These are phyloP conservation scores for Polydrusus pterygomalis DNA, from an alignment of 2,888 invertebrate species.

Conservation along the genomic window DNA sequence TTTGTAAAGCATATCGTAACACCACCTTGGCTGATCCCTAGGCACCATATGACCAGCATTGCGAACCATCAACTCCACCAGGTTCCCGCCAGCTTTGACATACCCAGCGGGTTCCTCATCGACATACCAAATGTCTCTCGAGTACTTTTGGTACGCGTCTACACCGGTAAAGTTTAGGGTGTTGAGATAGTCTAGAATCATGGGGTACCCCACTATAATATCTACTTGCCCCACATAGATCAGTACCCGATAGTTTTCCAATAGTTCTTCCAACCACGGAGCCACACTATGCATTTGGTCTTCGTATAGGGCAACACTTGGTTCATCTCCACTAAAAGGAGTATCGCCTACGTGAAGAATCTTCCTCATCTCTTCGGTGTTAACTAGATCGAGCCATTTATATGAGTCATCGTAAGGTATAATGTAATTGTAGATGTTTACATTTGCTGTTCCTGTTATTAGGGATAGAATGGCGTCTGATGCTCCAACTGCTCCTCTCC, in stretches of 20 bases:
- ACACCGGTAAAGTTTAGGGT: constrained; percentile 79
- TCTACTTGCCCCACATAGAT: constrained; percentile 92
- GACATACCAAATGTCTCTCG: constrained; percentile 79
- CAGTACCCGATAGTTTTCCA: constrained; percentile 80
- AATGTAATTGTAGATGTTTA: constrained; percentile 33
- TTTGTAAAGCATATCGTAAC: constrained; percentile 77
- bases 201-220: constrained; percentile 88
- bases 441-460: neutral
- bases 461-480: neutral
- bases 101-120: constrained; percentile 81
- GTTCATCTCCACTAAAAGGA: constrained; percentile 63
- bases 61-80: constrained; percentile 81
- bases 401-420: constrained; percentile 3
- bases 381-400: constrained; percentile 20
- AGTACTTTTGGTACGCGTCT: constrained; percentile 77
- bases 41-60: constrained; percentile 88
- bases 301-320: neutral
- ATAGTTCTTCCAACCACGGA: constrained; percentile 71
- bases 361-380: constrained; percentile 9
- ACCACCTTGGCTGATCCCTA: constrained; percentile 83
- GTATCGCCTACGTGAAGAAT: constrained; percentile 23
- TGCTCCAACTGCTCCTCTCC: neutral
- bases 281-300: constrained; percentile 21
- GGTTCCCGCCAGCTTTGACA: constrained; percentile 78
- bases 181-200: constrained; percentile 83